A percentile compares a stretch with the other conserved stretches of the same genome.
Evolutionary conservation across 2,797 vertebrate species (phyloP).

Genomic region (Coranthus polyacanthus): DNA sequence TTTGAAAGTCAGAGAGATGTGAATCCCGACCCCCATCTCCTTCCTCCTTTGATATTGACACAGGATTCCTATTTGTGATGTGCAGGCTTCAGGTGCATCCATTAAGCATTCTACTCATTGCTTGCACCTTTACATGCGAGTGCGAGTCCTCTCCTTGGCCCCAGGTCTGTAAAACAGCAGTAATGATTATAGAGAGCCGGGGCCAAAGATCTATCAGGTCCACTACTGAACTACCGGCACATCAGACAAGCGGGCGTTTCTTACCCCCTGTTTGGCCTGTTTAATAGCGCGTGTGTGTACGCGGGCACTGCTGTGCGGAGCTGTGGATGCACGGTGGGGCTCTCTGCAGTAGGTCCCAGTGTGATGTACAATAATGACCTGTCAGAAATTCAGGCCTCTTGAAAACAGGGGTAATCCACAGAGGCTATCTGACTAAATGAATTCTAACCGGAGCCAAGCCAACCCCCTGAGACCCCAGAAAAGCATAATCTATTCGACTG

Average conservation of each 20-base stretch:
- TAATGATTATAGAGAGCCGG: slow-evolving; percentile 57
- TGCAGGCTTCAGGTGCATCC: slow-evolving; percentile 6
- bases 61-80: slow-evolving; percentile 38
- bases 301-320: slow-evolving; percentile 6
- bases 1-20: slow-evolving; percentile 10
- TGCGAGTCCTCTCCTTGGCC: slow-evolving; percentile 37
- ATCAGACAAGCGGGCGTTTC: slow-evolving; percentile 36
- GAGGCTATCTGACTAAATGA: slow-evolving; percentile 86
- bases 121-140: slow-evolving; percentile 20
- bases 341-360: slow-evolving; percentile 80
- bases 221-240: slow-evolving; percentile 11
- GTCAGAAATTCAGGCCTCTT: slow-evolving; percentile 86
- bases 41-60: slow-evolving; percentile 33
- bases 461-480: slow-evolving; percentile 76
- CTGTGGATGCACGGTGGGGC: slow-evolving; percentile 30
- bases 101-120: slow-evolving; percentile 31
- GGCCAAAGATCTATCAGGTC: slow-evolving; percentile 42
- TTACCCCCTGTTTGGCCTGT: slow-evolving; percentile 40
- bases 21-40: not conserved
- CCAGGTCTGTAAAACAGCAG: slow-evolving; percentile 32
- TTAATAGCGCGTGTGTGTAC: slow-evolving; percentile 27
- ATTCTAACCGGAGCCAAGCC: slow-evolving; percentile 83
- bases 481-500: slow-evolving; percentile 84
- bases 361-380: slow-evolving; percentile 90
- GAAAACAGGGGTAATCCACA: slow-evolving; percentile 86